These are phyloP conservation scores for Scaptomyza hsui DNA, from an alignment of 1,140 invertebrate species.

Conservation along the genomic window DNA sequence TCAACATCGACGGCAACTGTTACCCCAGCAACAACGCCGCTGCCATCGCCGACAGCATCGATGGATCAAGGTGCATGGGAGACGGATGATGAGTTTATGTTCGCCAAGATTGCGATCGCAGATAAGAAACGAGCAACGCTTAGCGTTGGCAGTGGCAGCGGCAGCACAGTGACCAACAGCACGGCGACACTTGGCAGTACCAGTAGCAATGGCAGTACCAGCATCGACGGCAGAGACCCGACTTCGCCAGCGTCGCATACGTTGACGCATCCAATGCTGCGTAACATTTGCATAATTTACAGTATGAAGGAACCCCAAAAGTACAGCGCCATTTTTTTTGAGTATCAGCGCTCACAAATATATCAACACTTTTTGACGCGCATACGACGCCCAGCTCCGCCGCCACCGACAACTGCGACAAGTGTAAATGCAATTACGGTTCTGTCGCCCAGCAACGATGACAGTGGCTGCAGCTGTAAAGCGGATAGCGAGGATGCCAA, in stretches of 20 bases:
- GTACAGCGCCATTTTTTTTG: conserved; percentile 73
- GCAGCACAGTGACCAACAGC: conserved; percentile 78
- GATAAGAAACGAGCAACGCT: conserved; percentile 43
- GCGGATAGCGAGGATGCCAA: conserved; percentile 45
- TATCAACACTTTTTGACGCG: conserved; percentile 66
- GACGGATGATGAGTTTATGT: conserved; percentile 80
- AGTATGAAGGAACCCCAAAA: conserved; percentile 68
- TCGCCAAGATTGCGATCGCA: conserved; percentile 48
- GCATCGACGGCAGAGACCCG: conserved; percentile 7
- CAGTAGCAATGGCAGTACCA: conserved; percentile 47
- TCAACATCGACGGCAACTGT: conserved; percentile 7
- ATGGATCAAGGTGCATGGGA: conserved; percentile 82
- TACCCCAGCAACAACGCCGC: conserved; percentile 47
- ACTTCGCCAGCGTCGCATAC: not conserved
- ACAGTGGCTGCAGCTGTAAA: conserved; percentile 67
- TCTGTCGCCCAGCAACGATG: conserved; percentile 43
- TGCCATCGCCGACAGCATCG: conserved; percentile 69
- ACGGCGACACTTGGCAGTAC: conserved; percentile 70
- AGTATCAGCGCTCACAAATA: conserved; percentile 65
- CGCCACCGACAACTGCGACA: conserved; percentile 15
- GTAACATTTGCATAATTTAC: conserved; percentile 77
- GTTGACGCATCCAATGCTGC: conserved; percentile 59
- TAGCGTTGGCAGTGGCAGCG: conserved; percentile 63
- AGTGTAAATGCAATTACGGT: not conserved
- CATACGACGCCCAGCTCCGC: conserved; percentile 53